A percentile compares a stretch with the other conserved stretches of the same genome.
These are phyloP conservation scores for Otis tarda DNA, from an alignment of 2,113 vertebrate species.

Conservation along the genomic window DNA sequence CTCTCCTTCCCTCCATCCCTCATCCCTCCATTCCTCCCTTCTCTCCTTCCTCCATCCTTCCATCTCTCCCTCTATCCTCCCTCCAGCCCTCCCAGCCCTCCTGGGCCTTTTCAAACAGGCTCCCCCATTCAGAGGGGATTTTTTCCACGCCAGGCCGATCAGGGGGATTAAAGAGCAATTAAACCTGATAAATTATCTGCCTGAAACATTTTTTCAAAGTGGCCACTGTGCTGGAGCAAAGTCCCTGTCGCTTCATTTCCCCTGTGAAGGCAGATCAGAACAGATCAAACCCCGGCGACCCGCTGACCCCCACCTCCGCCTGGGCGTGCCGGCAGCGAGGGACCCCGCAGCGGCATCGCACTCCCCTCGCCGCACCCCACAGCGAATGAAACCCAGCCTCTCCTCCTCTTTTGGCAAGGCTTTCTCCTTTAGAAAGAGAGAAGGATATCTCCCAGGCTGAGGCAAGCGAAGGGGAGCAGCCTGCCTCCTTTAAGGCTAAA, in stretches of 20 bases:
- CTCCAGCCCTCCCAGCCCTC: neutral
- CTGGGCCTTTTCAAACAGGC: conserved; percentile 73
- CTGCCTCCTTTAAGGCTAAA: conserved; percentile 20
- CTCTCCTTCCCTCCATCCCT: neutral
- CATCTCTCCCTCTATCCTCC: neutral
- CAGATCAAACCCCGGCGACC: conserved; percentile 27
- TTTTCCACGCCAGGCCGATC: conserved; percentile 89
- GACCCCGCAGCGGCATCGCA: neutral
- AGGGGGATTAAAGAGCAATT: conserved; percentile 89
- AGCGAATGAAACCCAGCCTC: neutral
- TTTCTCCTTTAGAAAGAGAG: neutral
- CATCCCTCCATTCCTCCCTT: neutral
- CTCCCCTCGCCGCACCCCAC: neutral
- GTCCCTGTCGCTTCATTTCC: conserved; percentile 74
- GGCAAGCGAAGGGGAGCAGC: neutral
- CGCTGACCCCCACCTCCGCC: neutral
- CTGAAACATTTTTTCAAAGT: conserved; percentile 79
- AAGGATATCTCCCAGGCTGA: neutral
- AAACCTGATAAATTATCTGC: conserved; percentile 83
- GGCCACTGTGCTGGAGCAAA: conserved; percentile 77
- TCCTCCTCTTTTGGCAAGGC: neutral
- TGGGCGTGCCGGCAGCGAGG: neutral
- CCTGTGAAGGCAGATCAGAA: conserved; percentile 68
- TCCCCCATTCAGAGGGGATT: conserved; percentile 84
- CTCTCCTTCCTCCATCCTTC: neutral